Percentiles rank a stretch among this genome's conserved stretches.
Conservation (phyloP, 2,113 vertebrate species). For the Scortum barcoo region DNA sequence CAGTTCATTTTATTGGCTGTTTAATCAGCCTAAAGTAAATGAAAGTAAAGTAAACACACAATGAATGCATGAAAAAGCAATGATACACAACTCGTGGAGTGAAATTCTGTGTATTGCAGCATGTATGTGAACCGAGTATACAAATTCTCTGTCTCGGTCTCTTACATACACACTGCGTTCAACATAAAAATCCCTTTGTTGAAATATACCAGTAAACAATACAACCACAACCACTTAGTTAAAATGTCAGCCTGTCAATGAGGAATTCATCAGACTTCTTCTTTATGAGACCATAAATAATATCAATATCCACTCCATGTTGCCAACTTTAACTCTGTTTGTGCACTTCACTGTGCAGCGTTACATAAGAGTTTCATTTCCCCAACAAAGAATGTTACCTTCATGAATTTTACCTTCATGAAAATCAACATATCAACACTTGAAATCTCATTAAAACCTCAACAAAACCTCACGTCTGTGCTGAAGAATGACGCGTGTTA, state of each 20-base stretch:
- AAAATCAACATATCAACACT: background rate
- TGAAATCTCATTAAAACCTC: slow-evolving; percentile 23
- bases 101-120: background rate
- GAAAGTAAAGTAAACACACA: background rate
- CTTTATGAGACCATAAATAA: too few species aligned
- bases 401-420: background rate
- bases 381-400: too few species aligned
- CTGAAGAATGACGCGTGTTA: background rate
- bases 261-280: background rate
- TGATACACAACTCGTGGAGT: background rate
- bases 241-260: slow-evolving; percentile 1
- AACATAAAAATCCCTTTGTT: background rate
- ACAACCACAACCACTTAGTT: background rate
- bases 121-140: background rate
- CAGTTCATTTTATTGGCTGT: background rate
- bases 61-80: background rate
- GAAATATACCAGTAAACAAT: background rate
- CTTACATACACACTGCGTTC: background rate
- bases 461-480: slow-evolving; percentile 9
- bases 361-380: background rate
- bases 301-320: background rate
- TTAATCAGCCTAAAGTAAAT: background rate
- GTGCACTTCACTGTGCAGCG: background rate
- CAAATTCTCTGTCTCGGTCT: background rate
- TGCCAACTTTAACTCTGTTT: background rate